A percentile compares a stretch with the other conserved stretches of the same genome.
Evolutionary conservation across 2,113 vertebrate genomes (phyloP).

Genomic region (Pyxicephalus adspersus): DNA sequence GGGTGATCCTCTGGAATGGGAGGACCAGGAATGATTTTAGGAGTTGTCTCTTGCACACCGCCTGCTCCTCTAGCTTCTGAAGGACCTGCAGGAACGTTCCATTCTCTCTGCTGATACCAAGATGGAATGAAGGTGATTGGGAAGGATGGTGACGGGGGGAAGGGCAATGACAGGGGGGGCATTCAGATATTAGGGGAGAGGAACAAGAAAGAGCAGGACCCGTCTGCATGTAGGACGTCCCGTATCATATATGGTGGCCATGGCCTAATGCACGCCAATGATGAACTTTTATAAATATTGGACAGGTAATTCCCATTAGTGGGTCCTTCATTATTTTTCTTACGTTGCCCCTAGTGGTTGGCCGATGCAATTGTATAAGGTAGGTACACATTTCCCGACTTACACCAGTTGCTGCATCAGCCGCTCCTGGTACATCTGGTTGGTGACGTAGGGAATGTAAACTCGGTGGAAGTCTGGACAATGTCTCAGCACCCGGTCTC

Average conservation of each 20-base stretch:
- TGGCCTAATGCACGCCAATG: too few species aligned
- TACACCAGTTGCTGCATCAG: constrained; percentile 72
- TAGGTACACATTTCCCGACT: constrained; percentile 27
- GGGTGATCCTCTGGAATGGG: constrained; percentile 80
- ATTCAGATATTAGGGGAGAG: neutral
- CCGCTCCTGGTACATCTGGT: constrained; percentile 81
- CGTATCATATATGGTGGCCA: too few species aligned
- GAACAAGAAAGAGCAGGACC: neutral
- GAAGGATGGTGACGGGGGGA: too few species aligned
- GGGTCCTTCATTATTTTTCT: too few species aligned
- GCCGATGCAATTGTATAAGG: neutral
- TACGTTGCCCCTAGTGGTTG: neutral
- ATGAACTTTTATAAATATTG: too few species aligned
- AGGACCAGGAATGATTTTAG: constrained; percentile 81
- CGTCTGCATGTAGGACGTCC: too few species aligned
- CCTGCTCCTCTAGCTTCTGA: constrained; percentile 71
- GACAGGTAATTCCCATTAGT: too few species aligned
- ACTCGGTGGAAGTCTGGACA: constrained; percentile 64
- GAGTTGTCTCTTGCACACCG: constrained; percentile 73
- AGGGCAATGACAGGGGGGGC: too few species aligned
- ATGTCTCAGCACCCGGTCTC: constrained; percentile 72
- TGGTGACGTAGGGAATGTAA: constrained; percentile 78
- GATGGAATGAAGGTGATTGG: too few species aligned
- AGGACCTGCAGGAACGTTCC: constrained; percentile 66
- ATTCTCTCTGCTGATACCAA: constrained; percentile 66